Conservation (phyloP, 2,888 invertebrate species). For the Philereme vetulata region DNA sequence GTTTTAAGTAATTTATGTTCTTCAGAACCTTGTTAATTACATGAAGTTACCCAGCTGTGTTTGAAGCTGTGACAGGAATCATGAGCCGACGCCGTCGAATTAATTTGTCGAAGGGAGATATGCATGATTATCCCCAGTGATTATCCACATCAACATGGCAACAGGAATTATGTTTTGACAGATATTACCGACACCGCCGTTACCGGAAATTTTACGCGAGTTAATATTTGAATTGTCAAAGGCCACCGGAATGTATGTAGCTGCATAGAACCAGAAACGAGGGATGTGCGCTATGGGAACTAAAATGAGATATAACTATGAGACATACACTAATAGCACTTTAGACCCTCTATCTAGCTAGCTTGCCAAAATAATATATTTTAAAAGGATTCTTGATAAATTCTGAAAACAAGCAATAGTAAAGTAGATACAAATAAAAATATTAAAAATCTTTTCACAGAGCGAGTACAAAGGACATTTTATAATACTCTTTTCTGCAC, state of each 20-base stretch:
- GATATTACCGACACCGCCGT: slow-evolving; percentile 27
- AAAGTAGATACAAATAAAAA: slow-evolving; percentile 13
- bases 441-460: slow-evolving; percentile 8
- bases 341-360: too few relatives aligned
- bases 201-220: slow-evolving; percentile 19
- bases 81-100: slow-evolving; percentile 36
- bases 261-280: too few relatives aligned
- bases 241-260: not conserved
- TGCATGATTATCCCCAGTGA: slow-evolving; percentile 40
- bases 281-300: too few relatives aligned
- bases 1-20: too few relatives aligned
- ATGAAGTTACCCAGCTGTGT: slow-evolving; percentile 27
- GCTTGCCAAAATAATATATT: too few relatives aligned
- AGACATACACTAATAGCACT: too few relatives aligned
- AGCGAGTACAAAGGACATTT: slow-evolving; percentile 20
- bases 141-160: slow-evolving; percentile 36
- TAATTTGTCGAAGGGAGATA: slow-evolving; percentile 48
- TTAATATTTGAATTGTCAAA: not conserved
- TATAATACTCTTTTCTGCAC: slow-evolving; percentile 16
- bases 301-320: too few relatives aligned
- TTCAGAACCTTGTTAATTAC: not conserved
- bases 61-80: slow-evolving; percentile 15
- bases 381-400: not conserved
- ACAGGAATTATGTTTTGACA: slow-evolving; percentile 32
- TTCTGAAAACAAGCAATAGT: slow-evolving; percentile 9